These are phyloP conservation scores for Zoanthus sociatus DNA, from an alignment of 92 coral and sea anemone species.

Conservation along the genomic window DNA sequence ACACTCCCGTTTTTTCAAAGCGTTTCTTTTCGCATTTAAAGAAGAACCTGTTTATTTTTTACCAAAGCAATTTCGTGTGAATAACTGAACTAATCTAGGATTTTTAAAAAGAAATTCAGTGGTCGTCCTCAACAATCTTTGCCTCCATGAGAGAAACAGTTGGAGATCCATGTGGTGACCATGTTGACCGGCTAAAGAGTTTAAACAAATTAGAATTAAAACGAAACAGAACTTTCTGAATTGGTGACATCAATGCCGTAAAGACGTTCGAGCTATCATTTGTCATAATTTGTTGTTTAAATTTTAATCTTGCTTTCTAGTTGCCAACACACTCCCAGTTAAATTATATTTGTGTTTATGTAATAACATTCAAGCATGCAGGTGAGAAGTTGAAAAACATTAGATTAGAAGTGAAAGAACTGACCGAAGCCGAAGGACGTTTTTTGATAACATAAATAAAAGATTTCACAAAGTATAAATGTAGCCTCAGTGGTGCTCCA, in stretches of 20 bases:
- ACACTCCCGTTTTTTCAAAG: not conserved
- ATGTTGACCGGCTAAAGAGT: not conserved
- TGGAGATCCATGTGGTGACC: too few relatives aligned
- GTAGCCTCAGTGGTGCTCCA: not conserved
- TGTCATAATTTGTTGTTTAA: not conserved
- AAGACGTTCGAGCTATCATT: not conserved
- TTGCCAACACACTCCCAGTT: not conserved
- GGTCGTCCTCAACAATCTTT: not conserved
- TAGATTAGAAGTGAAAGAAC: not conserved
- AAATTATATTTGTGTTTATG: not conserved
- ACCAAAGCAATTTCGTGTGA: not conserved
- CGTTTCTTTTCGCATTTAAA: not conserved
- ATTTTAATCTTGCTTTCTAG: not conserved
- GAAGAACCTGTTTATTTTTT: constrained; percentile 16
- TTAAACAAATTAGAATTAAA: not conserved
- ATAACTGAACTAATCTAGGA: not conserved
- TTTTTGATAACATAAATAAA: not conserved
- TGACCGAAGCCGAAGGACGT: not conserved
- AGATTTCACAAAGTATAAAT: not conserved
- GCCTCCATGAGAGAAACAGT: too few relatives aligned
- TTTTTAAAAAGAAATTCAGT: too few relatives aligned
- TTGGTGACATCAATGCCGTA: not conserved
- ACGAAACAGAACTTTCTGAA: not conserved
- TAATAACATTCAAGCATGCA: not conserved
- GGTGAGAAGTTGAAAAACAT: constrained; percentile 14